Percentiles rank a stretch among this genome's conserved stretches.
Conservation (phyloP, 2,888 invertebrate genomes). For the Agonum fuliginosum region DNA sequence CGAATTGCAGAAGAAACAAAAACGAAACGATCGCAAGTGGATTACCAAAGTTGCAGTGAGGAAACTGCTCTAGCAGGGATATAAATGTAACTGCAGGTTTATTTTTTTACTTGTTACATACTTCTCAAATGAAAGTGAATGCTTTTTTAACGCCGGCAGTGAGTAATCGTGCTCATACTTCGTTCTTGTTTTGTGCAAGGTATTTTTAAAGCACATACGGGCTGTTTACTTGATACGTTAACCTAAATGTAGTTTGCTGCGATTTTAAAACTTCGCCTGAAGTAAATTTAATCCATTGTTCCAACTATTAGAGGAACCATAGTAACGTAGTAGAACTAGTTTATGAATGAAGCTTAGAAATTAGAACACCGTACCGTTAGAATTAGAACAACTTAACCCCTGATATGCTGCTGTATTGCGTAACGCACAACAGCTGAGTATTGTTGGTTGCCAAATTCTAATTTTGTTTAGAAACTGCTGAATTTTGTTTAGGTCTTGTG, state of each 20-base stretch:
- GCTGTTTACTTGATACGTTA: conserved; percentile 3
- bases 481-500: not conserved
- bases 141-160: not conserved
- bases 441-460: not conserved
- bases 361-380: not conserved
- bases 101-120: conserved; percentile 37
- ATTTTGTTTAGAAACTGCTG: not conserved
- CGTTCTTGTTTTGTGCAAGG: conserved; percentile 15
- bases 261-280: not conserved
- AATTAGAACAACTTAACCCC: not conserved
- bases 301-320: not conserved
- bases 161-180: conserved; percentile 34
- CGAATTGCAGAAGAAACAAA: conserved; percentile 5
- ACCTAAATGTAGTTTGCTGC: not conserved
- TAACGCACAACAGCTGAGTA: not conserved
- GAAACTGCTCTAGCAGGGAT: conserved; percentile 4
- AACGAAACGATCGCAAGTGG: conserved; percentile 30
- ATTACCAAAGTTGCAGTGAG: conserved; percentile 19
- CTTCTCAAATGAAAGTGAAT: conserved; percentile 27
- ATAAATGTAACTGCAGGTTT: conserved; percentile 17
- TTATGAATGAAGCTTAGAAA: conserved; percentile 17
- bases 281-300: too few relatives aligned
- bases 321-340: not conserved
- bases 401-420: not conserved
- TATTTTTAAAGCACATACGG: conserved; percentile 18